Conservation (phyloP, 2,888 invertebrate species). For the Tinea trinotella region DNA sequence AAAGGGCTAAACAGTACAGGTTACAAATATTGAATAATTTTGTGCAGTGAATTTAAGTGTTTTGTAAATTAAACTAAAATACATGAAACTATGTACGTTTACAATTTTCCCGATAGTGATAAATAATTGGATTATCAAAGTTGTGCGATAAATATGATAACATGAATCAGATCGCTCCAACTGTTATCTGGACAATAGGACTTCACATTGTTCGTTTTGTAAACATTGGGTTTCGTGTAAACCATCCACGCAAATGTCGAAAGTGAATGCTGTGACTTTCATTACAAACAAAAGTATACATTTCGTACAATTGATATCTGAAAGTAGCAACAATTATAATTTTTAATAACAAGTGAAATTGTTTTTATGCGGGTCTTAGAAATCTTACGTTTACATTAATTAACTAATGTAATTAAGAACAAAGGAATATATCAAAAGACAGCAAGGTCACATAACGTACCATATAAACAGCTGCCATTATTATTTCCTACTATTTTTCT, state of each 20-base stretch:
- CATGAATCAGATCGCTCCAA: not conserved
- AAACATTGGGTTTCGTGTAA: constrained; percentile 8
- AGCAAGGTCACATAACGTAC: not conserved
- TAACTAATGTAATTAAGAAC: constrained; percentile 3
- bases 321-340: not conserved
- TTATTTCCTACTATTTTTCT: not conserved
- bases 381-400: constrained; percentile 1
- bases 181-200: not conserved
- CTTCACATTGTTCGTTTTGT: constrained; percentile 1
- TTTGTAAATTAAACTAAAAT: not conserved
- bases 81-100: not conserved
- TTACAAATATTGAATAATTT: constrained; percentile 25
- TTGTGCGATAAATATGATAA: not conserved
- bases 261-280: constrained; percentile 9
- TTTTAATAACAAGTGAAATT: not conserved
- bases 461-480: not conserved
- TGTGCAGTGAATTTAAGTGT: constrained; percentile 6
- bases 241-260: constrained; percentile 9
- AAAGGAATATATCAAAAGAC: not conserved
- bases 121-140: constrained; percentile 2
- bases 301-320: not conserved
- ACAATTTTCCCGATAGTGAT: constrained; percentile 7
- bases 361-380: not conserved
- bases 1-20: constrained; percentile 68
- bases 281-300: not conserved